Conservation (phyloP, 1,140 invertebrate species). For the Agrilus planipennis region DNA sequence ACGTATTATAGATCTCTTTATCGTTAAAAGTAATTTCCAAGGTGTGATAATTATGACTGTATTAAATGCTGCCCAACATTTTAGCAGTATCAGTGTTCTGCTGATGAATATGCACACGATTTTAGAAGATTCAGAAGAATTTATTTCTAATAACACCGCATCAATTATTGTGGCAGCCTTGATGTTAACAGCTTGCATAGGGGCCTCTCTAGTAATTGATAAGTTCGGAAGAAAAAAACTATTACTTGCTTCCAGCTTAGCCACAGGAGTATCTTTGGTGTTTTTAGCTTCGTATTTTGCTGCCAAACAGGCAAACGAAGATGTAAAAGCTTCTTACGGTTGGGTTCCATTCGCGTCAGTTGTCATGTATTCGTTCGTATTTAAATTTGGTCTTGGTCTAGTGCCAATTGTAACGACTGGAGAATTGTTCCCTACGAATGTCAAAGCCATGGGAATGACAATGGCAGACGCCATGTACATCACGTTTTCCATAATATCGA, state of each 20-base stretch:
- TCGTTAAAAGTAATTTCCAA: conserved; percentile 19
- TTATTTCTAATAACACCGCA: conserved; percentile 17
- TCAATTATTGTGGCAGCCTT: conserved; percentile 26
- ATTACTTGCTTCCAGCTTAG: conserved; percentile 22
- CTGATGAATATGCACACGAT: conserved; percentile 43
- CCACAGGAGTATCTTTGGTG: conserved; percentile 21
- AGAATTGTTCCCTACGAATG: conserved; percentile 52
- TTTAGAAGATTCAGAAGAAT: conserved; percentile 27
- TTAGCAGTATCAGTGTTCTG: conserved; percentile 41
- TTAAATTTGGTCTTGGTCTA: conserved; percentile 30
- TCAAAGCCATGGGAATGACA: conserved; percentile 36
- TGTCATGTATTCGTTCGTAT: conserved; percentile 20
- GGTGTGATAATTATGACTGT: conserved; percentile 30
- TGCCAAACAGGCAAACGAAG: conserved; percentile 19
- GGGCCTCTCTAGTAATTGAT: conserved; percentile 22
- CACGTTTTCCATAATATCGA: conserved; percentile 46
- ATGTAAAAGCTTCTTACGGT: conserved; percentile 13
- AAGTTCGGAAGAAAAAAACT: conserved; percentile 26
- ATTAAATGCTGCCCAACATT: conserved; percentile 43
- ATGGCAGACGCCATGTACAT: conserved; percentile 23
- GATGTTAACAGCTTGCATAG: conserved; percentile 25
- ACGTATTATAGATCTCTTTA: conserved; percentile 22
- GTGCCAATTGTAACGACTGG: conserved; percentile 60
- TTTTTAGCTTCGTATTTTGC: conserved; percentile 27
- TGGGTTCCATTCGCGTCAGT: conserved; percentile 21